Evolutionary conservation across 53 echinoderm and acorn worm genomes (phyloP).

Genomic region (Holothuria scabra): DNA sequence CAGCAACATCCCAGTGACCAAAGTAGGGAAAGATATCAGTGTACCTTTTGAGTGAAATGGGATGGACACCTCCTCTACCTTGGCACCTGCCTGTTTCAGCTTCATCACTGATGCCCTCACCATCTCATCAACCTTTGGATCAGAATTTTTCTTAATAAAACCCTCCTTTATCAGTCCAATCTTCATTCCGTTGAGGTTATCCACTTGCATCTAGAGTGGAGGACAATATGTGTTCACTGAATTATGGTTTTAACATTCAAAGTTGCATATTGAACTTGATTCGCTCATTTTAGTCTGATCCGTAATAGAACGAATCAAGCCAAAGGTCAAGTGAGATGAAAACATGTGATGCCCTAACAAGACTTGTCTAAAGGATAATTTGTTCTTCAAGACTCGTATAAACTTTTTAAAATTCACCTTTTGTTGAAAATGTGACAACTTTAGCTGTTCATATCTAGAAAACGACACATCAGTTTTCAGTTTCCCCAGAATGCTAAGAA

Average conservation of each 20-base stretch:
- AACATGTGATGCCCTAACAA: background rate
- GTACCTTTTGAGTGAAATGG: slow-evolving; percentile 69
- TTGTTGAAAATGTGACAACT: too few species aligned
- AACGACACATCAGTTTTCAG: too few species aligned
- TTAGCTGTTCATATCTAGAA: too few species aligned
- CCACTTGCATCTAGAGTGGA: slow-evolving; percentile 47
- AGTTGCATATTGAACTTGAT: background rate
- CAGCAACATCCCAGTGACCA: too few species aligned
- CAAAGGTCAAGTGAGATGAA: background rate
- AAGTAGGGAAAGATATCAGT: too few species aligned
- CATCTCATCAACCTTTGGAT: slow-evolving; percentile 62
- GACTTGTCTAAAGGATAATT: background rate
- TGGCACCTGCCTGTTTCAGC: slow-evolving; percentile 67
- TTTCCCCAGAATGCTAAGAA: too few species aligned
- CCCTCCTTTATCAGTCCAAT: slow-evolving; percentile 81
- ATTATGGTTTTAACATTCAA: too few species aligned
- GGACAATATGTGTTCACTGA: too few species aligned
- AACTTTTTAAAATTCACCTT: too few species aligned
- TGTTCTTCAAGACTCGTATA: too few species aligned
- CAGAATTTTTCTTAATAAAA: slow-evolving; percentile 56
- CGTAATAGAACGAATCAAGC: too few species aligned
- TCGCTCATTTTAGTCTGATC: too few species aligned
- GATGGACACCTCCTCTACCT: slow-evolving; percentile 67
- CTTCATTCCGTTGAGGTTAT: slow-evolving; percentile 73
- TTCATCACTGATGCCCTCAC: slow-evolving; percentile 63